These are phyloP conservation scores for Drosophila truncata DNA, from an alignment of 1,140 invertebrate genomes.

Conservation along the genomic window DNA sequence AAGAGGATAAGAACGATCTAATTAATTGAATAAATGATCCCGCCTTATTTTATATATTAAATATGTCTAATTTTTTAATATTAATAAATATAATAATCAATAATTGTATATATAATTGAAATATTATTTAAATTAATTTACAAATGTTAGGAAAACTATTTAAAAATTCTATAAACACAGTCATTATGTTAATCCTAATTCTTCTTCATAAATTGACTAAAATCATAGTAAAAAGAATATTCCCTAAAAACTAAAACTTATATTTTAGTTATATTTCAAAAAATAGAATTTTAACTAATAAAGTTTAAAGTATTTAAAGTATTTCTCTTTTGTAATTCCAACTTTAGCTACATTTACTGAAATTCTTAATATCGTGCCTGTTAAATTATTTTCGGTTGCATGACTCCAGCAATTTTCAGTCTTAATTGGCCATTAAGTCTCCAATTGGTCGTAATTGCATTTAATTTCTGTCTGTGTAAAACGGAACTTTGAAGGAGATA, in stretches of 20 bases:
- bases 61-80: too few species aligned
- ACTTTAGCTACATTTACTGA: not conserved
- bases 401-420: slow-evolving; percentile 14
- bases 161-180: too few species aligned
- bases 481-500: slow-evolving; percentile 3
- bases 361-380: slow-evolving; percentile 2
- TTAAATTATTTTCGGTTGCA: slow-evolving; percentile 14
- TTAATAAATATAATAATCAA: too few species aligned
- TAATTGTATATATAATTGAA: too few species aligned
- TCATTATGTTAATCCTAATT: too few species aligned
- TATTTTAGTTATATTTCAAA: too few species aligned
- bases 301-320: not conserved
- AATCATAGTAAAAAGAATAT: too few species aligned
- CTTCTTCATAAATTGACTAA: too few species aligned
- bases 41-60: too few species aligned
- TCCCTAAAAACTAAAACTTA: not conserved
- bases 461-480: slow-evolving; percentile 24
- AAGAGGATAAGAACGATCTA: not conserved
- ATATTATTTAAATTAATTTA: too few species aligned
- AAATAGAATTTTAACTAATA: not conserved
- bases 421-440: slow-evolving; percentile 15
- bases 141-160: too few species aligned
- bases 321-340: not conserved
- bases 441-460: slow-evolving; percentile 20
- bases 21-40: too few species aligned